Evolutionary conservation across 1,140 invertebrate genomes (phyloP).

Genomic region (Mamestra configurata): DNA sequence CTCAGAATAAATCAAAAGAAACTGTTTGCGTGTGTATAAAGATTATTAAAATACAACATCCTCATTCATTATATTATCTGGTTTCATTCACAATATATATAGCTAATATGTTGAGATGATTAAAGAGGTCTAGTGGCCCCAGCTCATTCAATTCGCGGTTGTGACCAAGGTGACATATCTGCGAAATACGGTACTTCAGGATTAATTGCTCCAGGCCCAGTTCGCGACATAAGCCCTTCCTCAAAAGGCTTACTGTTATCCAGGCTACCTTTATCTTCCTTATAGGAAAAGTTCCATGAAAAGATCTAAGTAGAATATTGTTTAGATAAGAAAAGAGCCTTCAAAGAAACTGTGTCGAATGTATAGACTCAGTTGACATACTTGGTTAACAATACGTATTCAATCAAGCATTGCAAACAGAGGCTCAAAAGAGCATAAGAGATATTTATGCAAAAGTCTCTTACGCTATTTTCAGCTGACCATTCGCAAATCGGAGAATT

Average conservation of each 20-base stretch:
- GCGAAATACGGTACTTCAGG: not conserved
- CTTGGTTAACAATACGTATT: slow-evolving; percentile 35
- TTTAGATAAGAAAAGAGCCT: not conserved
- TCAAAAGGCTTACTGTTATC: not conserved
- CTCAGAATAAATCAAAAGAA: not conserved
- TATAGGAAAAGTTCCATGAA: not conserved
- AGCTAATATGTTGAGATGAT: not conserved
- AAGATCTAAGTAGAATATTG: not conserved
- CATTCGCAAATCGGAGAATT: not conserved
- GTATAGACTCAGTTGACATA: slow-evolving; percentile 12
- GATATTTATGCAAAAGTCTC: not conserved
- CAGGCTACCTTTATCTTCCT: slow-evolving; percentile 2
- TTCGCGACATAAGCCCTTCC: not conserved
- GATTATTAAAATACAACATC: not conserved
- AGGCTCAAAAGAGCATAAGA: not conserved
- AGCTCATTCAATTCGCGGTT: not conserved
- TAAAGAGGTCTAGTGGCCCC: not conserved
- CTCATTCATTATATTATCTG: not conserved
- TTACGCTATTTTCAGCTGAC: not conserved
- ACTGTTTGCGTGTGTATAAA: not conserved
- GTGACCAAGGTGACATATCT: not conserved
- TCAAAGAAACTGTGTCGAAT: slow-evolving; percentile 19
- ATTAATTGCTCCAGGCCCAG: not conserved
- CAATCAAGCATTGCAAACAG: not conserved
- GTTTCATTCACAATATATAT: not conserved